Percentiles rank a stretch among this genome's conserved stretches.
phyloP scores from a whole-genome alignment of 2,888 invertebrate genomes.

The Leistus spinibarbis region DNA sequence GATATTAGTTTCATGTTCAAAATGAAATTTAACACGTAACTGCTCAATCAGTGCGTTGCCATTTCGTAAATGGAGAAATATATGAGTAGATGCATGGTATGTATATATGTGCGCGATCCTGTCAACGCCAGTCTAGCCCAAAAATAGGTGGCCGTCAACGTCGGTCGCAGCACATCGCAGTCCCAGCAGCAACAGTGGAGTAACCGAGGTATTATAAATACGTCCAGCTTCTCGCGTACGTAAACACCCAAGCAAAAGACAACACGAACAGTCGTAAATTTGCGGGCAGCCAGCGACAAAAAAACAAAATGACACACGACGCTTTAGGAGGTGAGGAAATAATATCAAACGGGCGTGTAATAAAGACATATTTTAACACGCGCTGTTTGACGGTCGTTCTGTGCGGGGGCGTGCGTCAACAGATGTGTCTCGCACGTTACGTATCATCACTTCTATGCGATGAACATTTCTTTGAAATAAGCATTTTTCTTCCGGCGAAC shows the following conservation, averaged over 20 bases:
- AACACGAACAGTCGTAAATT: slow-evolving; percentile 35
- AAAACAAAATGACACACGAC: slow-evolving; percentile 14
- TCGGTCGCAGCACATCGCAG: neutral
- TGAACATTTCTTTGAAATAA: slow-evolving; percentile 42
- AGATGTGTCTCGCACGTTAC: slow-evolving; percentile 48
- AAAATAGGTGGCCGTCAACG: neutral
- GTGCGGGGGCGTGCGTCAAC: slow-evolving; percentile 40
- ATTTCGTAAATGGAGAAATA: neutral
- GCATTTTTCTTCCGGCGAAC: too few species aligned
- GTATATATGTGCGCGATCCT: neutral
- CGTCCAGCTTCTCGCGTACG: slow-evolving; percentile 9
- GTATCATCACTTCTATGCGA: slow-evolving; percentile 52
- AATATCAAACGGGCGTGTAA: slow-evolving; percentile 50
- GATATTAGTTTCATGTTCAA: too few species aligned
- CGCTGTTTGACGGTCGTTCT: slow-evolving; percentile 43
- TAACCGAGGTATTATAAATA: slow-evolving; percentile 23
- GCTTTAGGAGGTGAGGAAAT: slow-evolving; percentile 47
- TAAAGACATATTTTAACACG: slow-evolving; percentile 50
- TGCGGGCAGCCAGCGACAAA: slow-evolving; percentile 16
- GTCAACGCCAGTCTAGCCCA: neutral
- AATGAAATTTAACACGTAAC: too few species aligned
- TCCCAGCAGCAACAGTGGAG: neutral
- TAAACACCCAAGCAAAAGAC: slow-evolving; percentile 38
- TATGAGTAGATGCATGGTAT: neutral
- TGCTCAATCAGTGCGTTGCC: too few species aligned